Base-by-base conservation (phyloP, 2,888 invertebrate species). In the Gerris lacustris region DNA sequence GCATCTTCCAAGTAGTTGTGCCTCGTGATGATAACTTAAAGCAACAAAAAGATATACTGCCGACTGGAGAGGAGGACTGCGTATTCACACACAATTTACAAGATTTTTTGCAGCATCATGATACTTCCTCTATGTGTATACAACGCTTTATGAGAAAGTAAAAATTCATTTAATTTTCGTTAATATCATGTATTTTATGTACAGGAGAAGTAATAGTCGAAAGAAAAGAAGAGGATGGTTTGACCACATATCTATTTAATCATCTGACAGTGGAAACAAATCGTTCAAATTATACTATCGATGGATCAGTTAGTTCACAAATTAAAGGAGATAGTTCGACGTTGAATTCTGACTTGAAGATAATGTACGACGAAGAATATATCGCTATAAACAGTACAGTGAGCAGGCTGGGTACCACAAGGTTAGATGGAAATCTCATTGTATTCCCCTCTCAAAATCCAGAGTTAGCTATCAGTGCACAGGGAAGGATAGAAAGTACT, bases 391-490 rank as follows among this genome's bases (percentile, higher is more conserved):
- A 84, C 63, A 15, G 55, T 11, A 55, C 55, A 15, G 9, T 55
- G 15, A 55, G 55, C 55, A 55, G 55, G 15, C 5, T 15, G 15
- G 82, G 80, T 17, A 79, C 80, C 2, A 76, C 79, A 1, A 81
- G 83, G 45, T 78, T 83, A 17, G 83, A 81, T 47, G 72, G 86
- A 0, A 82, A 85, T 73, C 77, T 81, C 1, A 81, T 82, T 70
- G 82, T 87, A 72, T 80, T 82, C 72, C 87, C 88, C 74, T 84
- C 83, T 1, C 79, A 86, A 68, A 86, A 87, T 76, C 87, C 86
- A 0, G 81, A 81, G 66, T 77, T 84, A 67, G 87, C 87, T 75
- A 86, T 89, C 78, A 84, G 83, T 70, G 44, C 87, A 5, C 83
- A 76, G 85, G 86, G 71, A 80, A 82, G 72, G 82, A 83, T 73